phyloP scores from a whole-genome alignment of 2,888 invertebrate species.

The Dasysyrphus albostriatus region DNA sequence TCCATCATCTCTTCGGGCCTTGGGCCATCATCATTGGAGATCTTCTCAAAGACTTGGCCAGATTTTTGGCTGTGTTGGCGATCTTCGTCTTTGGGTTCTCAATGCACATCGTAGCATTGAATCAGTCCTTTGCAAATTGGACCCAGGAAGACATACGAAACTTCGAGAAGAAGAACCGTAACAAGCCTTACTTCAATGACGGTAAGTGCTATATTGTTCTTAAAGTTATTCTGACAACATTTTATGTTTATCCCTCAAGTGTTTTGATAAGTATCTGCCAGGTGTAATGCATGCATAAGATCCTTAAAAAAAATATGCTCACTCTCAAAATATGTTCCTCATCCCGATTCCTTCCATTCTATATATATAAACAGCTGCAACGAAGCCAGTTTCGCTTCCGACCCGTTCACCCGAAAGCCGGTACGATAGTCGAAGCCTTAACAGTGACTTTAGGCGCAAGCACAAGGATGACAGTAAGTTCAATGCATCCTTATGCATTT shows the following conservation, averaged over 20 bases:
- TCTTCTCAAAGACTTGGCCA: conserved; percentile 95
- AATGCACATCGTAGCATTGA: conserved; percentile 97
- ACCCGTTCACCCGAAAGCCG: conserved; percentile 81
- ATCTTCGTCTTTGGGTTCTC: conserved; percentile 99
- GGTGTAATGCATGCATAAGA: conserved; percentile 70
- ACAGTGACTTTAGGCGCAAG: conserved; percentile 86
- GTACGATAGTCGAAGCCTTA: conserved; percentile 82
- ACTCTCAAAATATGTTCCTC: conserved; percentile 43
- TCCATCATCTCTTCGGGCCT: conserved; percentile 99
- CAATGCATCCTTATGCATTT: conserved; percentile 62
- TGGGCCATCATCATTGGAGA: conserved; percentile 99
- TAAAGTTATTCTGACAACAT: conserved; percentile 31
- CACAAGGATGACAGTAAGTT: conserved; percentile 88
- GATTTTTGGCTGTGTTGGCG: conserved; percentile 98
- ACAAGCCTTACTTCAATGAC: conserved; percentile 88
- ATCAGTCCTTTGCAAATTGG: conserved; percentile 94
- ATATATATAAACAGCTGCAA: conserved; percentile 57
- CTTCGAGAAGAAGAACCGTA: conserved; percentile 85
- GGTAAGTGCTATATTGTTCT: conserved; percentile 86
- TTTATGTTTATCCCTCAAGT: conserved; percentile 63
- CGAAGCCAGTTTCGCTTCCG: conserved; percentile 75
- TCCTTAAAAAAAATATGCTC: conserved; percentile 29
- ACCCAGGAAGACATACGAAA: conserved; percentile 86
- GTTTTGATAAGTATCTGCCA: conserved; percentile 83
- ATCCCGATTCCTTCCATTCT: conserved; percentile 69